A percentile compares a stretch with the other conserved stretches of the same genome.
Conservation (phyloP, 2,797 vertebrate genomes). For the Gephyroberyx darwinii region DNA sequence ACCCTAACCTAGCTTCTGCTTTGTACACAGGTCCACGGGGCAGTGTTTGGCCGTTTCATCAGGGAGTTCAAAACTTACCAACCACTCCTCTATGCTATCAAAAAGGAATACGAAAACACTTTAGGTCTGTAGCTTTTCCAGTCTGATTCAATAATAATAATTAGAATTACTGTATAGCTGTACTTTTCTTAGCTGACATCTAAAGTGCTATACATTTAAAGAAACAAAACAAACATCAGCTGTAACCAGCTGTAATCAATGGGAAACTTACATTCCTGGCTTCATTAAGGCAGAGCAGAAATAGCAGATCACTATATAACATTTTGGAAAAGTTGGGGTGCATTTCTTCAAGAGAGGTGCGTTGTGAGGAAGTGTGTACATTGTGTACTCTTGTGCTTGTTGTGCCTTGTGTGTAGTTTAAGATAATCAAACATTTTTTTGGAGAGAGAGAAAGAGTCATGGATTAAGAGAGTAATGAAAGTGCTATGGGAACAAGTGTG, state of each 20-base stretch:
- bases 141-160: neutral
- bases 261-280: neutral
- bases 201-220: neutral
- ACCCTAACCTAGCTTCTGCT: constrained; percentile 19
- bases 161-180: neutral
- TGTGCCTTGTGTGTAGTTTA: no score
- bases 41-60: constrained; percentile 86
- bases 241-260: neutral
- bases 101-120: constrained; percentile 87
- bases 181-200: neutral
- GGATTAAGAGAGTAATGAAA: neutral
- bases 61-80: constrained; percentile 89
- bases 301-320: neutral
- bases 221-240: neutral
- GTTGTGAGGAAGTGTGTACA: neutral
- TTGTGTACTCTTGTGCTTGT: neutral
- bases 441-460: neutral
- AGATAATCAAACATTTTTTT: neutral
- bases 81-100: constrained; percentile 86
- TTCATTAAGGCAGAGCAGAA: neutral
- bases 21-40: constrained; percentile 82
- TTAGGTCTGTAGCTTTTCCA: constrained; percentile 75
- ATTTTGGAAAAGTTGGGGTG: neutral
- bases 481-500: neutral
- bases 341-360: neutral